Evolutionary conservation across 2,113 vertebrate species (phyloP), one percentile per base, ranked within the genome.

Genomic region (Sisor rabdophorus): DNA sequence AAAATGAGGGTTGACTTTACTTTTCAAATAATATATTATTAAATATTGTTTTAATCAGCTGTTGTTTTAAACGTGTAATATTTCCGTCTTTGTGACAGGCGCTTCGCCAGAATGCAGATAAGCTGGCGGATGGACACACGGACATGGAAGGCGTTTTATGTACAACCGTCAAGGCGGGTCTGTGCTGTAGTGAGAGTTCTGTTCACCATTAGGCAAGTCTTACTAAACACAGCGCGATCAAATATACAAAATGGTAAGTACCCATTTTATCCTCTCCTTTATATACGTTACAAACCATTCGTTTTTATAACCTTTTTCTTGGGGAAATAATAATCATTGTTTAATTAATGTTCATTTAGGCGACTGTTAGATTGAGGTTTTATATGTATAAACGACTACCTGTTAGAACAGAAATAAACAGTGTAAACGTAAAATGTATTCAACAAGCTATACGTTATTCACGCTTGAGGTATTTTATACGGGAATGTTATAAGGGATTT

Each of bases 61-160:
- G 13, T 52, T 15, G 1, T 0, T 1, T 72, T 17, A 0, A 16
- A 30, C 15, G 19, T 11, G 17, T 26, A 48, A 53, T 36, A 9
- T 65, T 53, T 44, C 52, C 1, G 1, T 24, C 26, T 70, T 70
- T 74, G 5, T 13, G 24, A 65, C 4, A 40, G 32, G 26, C 44
- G n/a, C 11, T 4, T 20, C 11, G 78, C 11, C 71, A 74, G 60
- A 71, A 81, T 84, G 77, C 77, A 71, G 78, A 71, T 58, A 54
- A 71, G 30, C 72, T 17, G 32, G 88, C 86, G 88, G 82, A 88
- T 63, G 74, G 54, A 87, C 80, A 83, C 79, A 68, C 32, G 61
- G 53, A 44, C 74, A 82, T 72, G 93, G 92, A 92, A 91, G 91
- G 91, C 78, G 93, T 92, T 74, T 93, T 93, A 94, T 93, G 93